These are phyloP conservation scores for Apteryx owenii DNA, from an alignment of 2,113 vertebrate genomes.

Conservation along the genomic window DNA sequence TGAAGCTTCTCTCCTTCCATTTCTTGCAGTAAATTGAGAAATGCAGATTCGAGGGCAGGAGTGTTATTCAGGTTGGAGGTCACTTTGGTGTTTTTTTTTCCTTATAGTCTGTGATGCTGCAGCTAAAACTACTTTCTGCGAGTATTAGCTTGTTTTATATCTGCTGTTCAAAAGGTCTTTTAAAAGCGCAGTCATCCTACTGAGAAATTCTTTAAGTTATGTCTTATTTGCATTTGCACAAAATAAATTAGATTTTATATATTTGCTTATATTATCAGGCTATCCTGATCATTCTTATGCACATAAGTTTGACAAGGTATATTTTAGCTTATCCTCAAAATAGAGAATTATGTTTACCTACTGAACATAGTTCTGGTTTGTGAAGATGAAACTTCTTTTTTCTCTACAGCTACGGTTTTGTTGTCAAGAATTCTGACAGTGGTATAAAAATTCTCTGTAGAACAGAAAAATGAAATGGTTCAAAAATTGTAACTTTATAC, in stretches of 20 bases:
- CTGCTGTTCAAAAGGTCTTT: neutral
- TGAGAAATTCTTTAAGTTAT: neutral
- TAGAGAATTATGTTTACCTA: neutral
- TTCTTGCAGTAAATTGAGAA: neutral
- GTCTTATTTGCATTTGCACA: neutral
- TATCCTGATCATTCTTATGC: neutral
- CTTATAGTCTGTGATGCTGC: neutral
- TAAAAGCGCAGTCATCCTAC: neutral
- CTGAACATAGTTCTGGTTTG: neutral
- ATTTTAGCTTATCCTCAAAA: neutral
- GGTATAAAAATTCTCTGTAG: neutral
- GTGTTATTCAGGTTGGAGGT: neutral
- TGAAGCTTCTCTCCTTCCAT: neutral
- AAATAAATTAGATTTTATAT: neutral
- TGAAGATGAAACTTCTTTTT: neutral
- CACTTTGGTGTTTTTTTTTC: neutral
- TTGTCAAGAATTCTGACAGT: slow-evolving; percentile 29
- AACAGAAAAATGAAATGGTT: slow-evolving; percentile 8
- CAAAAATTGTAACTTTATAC: slow-evolving; percentile 41
- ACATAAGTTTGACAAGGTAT: neutral
- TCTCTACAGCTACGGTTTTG: neutral
- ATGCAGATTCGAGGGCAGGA: neutral
- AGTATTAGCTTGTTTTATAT: neutral
- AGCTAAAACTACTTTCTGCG: neutral
- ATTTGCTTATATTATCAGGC: neutral